Percentiles rank a stretch among this genome's conserved stretches.
phyloP scores from a whole-genome alignment of 2,113 vertebrate species.

The Toxostoma redivivum region DNA sequence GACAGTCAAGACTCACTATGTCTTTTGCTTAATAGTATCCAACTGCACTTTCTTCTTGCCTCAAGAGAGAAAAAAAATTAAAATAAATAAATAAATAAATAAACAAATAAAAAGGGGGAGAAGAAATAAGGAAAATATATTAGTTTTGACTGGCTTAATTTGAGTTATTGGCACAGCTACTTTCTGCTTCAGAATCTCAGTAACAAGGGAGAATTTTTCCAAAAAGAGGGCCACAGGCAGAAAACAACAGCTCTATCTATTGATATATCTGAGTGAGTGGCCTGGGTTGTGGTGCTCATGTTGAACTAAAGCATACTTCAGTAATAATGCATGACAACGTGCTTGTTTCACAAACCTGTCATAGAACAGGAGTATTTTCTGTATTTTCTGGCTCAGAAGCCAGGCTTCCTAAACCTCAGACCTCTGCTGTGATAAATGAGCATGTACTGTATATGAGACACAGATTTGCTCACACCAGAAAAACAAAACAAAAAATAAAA shows the following conservation, averaged over 20 bases:
- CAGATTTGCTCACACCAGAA: background rate
- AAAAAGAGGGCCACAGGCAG: background rate
- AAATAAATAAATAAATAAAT: background rate
- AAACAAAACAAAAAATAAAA: background rate
- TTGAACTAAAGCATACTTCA: background rate
- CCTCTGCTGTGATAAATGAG: background rate
- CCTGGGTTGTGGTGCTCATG: background rate
- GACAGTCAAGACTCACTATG: background rate
- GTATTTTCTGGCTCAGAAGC: background rate
- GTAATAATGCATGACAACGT: background rate
- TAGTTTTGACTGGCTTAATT: background rate
- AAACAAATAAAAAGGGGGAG: rapidly evolving
- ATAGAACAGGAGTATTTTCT: background rate
- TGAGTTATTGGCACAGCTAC: background rate
- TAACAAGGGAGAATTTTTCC: background rate
- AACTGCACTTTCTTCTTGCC: background rate
- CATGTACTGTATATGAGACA: background rate
- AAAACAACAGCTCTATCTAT: background rate
- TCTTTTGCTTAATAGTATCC: background rate
- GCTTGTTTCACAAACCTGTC: background rate
- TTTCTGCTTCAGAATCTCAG: background rate
- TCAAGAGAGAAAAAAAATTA: background rate
- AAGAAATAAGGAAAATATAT: background rate
- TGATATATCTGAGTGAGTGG: background rate
- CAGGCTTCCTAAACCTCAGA: background rate